These are phyloP conservation scores for Microplitis demolitor DNA, from an alignment of 1,140 invertebrate genomes.

Conservation along the genomic window DNA sequence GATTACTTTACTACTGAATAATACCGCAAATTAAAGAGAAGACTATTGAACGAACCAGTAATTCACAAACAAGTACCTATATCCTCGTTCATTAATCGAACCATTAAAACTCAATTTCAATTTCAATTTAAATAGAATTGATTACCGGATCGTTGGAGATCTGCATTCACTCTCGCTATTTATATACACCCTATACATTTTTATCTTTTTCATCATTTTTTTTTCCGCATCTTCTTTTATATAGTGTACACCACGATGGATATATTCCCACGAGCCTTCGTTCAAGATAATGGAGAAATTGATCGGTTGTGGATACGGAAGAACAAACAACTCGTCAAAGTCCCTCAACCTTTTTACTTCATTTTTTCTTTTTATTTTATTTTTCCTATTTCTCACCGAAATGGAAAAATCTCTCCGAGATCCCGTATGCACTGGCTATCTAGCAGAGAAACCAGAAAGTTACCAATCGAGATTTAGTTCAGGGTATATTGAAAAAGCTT, in stretches of 20 bases:
- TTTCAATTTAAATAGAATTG: not conserved
- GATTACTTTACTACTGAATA: no score
- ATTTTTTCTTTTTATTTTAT: not conserved
- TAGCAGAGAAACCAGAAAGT: no score
- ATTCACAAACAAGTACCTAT: not conserved
- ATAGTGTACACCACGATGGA: not conserved
- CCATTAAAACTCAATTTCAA: conserved; percentile 9
- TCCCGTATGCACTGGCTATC: no score
- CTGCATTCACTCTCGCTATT: not conserved
- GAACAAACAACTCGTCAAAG: conserved; percentile 11
- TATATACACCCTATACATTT: not conserved
- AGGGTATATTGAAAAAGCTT: no score
- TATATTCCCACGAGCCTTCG: not conserved
- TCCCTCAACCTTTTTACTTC: not conserved
- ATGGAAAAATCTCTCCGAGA: no score
- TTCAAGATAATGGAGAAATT: conserved; percentile 18
- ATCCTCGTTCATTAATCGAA: not conserved
- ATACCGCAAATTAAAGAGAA: no score
- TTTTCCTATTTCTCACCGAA: no score
- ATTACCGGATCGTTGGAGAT: not conserved
- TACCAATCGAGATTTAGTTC: no score
- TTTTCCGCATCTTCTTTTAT: not conserved
- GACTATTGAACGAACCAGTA: not conserved
- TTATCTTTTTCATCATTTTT: not conserved
- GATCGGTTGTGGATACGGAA: conserved; percentile 9